Percentiles rank a stretch among this genome's conserved stretches.
Evolutionary conservation across 2,888 invertebrate species (phyloP).

Genomic region (Leptopilina drosophilae): DNA sequence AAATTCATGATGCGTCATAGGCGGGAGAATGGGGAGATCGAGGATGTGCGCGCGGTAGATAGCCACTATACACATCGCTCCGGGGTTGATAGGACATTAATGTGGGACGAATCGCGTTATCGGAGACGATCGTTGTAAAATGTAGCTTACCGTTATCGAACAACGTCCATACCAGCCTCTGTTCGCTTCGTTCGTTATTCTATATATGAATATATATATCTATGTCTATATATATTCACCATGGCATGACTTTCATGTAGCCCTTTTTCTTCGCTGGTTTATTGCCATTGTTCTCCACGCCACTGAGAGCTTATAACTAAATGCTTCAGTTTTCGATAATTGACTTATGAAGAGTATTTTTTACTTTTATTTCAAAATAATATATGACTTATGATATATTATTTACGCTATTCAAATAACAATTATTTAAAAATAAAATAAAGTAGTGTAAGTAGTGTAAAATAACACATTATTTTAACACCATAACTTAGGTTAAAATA

Average conservation of each 20-base stretch:
- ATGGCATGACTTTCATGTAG: not conserved
- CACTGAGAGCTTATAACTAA: too few species aligned
- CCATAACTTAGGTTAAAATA: too few species aligned
- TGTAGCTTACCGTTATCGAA: constrained; percentile 60
- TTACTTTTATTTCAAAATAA: too few species aligned
- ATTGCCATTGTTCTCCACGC: constrained; percentile 3
- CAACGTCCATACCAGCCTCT: constrained; percentile 48
- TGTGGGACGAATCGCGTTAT: constrained; percentile 41
- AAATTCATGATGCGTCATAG: constrained; percentile 32
- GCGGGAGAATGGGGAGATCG: constrained; percentile 39
- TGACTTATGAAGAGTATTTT: too few species aligned
- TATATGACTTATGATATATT: too few species aligned
- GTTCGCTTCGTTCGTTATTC: constrained; percentile 59
- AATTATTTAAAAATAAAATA: too few species aligned
- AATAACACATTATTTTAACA: too few species aligned
- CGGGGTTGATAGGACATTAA: constrained; percentile 44
- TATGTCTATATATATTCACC: too few species aligned
- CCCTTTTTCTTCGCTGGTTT: not conserved
- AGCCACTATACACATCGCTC: constrained; percentile 45
- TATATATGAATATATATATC: not conserved
- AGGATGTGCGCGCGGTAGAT: constrained; percentile 39
- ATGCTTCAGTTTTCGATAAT: too few species aligned
- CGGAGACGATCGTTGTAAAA: constrained; percentile 53
- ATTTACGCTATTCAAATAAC: too few species aligned
- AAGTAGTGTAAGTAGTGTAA: too few species aligned